Conservation (phyloP, 2,797 vertebrate species). For the Channa striata region DNA sequence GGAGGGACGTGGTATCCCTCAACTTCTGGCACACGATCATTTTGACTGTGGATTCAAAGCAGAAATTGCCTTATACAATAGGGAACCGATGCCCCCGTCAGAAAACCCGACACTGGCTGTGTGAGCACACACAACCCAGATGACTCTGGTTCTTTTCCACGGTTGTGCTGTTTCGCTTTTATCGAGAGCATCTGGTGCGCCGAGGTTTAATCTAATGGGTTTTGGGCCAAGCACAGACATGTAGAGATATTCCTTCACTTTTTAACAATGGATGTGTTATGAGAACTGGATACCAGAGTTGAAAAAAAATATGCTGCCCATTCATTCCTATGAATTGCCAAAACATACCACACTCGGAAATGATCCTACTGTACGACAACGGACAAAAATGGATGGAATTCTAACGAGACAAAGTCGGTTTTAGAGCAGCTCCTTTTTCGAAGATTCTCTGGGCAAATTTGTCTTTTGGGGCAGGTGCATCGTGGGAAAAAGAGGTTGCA, state of each 20-base stretch:
- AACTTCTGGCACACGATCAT: slow-evolving; percentile 52
- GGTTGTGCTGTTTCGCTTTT: slow-evolving; percentile 28
- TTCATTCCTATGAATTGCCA: too few relatives aligned
- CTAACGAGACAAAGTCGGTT: too few relatives aligned
- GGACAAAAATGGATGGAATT: too few relatives aligned
- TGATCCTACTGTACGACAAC: too few relatives aligned
- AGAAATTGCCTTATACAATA: slow-evolving; percentile 39
- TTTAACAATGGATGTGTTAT: background rate
- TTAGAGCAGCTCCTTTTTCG: too few relatives aligned
- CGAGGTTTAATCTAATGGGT: slow-evolving; percentile 29
- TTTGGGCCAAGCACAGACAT: slow-evolving; percentile 20
- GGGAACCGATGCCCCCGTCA: slow-evolving; percentile 57
- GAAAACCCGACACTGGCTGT: slow-evolving; percentile 50
- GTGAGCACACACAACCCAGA: slow-evolving; percentile 55
- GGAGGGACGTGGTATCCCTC: slow-evolving; percentile 45
- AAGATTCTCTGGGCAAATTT: too few relatives aligned
- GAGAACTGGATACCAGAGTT: too few relatives aligned
- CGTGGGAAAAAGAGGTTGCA: too few relatives aligned
- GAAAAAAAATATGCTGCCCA: too few relatives aligned
- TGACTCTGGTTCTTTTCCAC: slow-evolving; percentile 43
- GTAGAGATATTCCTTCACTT: background rate
- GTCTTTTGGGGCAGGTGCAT: too few relatives aligned
- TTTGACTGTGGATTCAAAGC: slow-evolving; percentile 60
- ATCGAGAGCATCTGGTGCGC: slow-evolving; percentile 30
- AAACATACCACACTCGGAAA: too few relatives aligned